phyloP scores from a whole-genome alignment of 2,888 invertebrate genomes.

The Idaea aversata region DNA sequence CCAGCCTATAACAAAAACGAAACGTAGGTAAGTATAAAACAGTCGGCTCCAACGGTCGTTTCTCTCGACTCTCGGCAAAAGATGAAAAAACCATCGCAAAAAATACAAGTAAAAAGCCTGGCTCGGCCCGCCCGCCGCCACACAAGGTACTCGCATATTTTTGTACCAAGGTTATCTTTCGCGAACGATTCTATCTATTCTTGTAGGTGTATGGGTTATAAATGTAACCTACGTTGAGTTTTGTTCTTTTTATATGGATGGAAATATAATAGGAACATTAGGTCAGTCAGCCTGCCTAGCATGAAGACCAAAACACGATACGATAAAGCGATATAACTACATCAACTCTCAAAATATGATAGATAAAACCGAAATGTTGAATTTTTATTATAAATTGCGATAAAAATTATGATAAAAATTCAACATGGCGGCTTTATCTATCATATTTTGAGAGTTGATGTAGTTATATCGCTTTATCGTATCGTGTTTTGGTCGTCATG shows the following conservation, averaged over 20 bases:
- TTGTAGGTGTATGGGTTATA: neutral
- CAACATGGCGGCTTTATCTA: no score
- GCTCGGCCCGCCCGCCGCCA: conserved; percentile 22
- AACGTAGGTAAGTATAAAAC: conserved; percentile 31
- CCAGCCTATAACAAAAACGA: conserved; percentile 5
- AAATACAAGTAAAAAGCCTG: conserved; percentile 37
- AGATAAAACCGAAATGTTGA: no score
- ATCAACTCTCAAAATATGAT: no score
- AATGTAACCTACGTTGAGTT: neutral
- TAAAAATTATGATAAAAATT: no score
- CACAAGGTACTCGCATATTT: conserved; percentile 45
- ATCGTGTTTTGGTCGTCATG: no score
- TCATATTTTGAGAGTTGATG: no score
- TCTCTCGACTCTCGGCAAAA: conserved; percentile 32
- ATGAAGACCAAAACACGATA: no score
- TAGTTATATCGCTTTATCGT: no score
- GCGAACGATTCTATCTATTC: conserved; percentile 34
- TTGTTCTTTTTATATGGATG: conserved; percentile 6
- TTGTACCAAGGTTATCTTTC: conserved; percentile 56
- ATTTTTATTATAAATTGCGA: no score
- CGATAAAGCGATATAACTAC: no score
- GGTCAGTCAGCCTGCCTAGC: neutral
- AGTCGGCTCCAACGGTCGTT: conserved; percentile 35
- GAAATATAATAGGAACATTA: neutral
- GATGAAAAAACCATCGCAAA: conserved; percentile 36